phyloP scores from a whole-genome alignment of 2,888 invertebrate species.

The Lasioglossum calceatum region DNA sequence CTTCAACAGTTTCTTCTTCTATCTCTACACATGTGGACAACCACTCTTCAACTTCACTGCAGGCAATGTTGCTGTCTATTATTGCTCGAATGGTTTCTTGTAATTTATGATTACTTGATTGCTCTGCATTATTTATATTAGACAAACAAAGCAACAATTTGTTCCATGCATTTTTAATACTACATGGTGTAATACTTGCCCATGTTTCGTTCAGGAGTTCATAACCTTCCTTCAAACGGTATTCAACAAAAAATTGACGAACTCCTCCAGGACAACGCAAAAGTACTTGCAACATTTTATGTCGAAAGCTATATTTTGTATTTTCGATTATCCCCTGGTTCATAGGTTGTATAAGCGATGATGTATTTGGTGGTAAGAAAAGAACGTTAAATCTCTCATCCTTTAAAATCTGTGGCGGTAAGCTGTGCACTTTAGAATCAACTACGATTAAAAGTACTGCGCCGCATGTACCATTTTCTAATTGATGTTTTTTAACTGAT shows the following conservation, averaged over 20 bases:
- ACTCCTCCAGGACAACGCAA: not conserved
- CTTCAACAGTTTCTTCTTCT: not conserved
- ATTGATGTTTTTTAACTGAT: not conserved
- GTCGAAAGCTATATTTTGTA: not conserved
- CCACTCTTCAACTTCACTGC: not conserved
- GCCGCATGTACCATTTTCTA: not conserved
- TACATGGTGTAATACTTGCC: not conserved
- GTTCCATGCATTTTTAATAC: conserved; percentile 2
- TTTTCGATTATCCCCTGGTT: not conserved
- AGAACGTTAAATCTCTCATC: not conserved
- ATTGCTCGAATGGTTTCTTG: not conserved
- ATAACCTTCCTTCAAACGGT: not conserved
- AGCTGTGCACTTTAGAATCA: not conserved
- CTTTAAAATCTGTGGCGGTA: not conserved
- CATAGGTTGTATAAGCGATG: not conserved
- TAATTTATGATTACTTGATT: not conserved
- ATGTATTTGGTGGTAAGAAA: not conserved
- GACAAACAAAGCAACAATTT: not conserved
- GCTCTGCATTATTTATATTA: not conserved
- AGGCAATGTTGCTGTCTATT: not conserved
- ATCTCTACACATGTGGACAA: not conserved
- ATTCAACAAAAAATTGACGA: not conserved
- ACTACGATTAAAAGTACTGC: not conserved
- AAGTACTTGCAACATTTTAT: not conserved
- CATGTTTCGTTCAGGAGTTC: conserved; percentile 2